Evolutionary conservation across 2,888 invertebrate species (phyloP), one percentile per base, ranked within the genome.

Genomic region (Syritta pipiens): DNA sequence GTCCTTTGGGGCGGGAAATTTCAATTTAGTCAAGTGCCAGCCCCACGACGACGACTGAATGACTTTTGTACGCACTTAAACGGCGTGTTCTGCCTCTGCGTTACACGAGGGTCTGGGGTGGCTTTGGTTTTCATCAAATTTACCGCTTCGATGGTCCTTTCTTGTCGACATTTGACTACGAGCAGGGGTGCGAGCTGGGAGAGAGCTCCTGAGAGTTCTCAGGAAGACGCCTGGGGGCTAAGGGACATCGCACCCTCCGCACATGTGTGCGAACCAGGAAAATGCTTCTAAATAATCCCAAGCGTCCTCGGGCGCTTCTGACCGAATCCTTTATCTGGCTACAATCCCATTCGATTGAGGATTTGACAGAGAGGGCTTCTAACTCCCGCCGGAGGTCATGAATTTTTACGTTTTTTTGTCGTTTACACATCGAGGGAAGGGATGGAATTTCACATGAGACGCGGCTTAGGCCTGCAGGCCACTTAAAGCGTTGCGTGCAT

Each of bases 1-100:
- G 40, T 30, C 59, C 46, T 46, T 30, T 51, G 35, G 67, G 60
- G 72, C 42, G 60, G 60, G 48, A 67, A 44, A 68, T 79, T 79
- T 74, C 72, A 79, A 79, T 74, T 68, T 74, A 74, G 62, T 46
- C 79, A 79, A 79, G 74, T 79, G 74, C 60, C 60, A 53, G 30
- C 49, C 10, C 4, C 3, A 32, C 40, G 32, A 12, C 62, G 67
- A 48, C 63, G 51, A 65, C 72, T n/a, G n/a, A 65, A 49, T 65
- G 57, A 48, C 55, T 63, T 68, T 55, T 59, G 51, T 42, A 12
- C 53, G 30, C 59, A 48, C 44, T 74, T 55, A 42, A 42, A 48
- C 26, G 55, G 17, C 10, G 24, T 24, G 24, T 48, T 28, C 10
- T 24, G 22, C 9, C 14, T 26, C 6, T n/a, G n/a, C n/a, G n/a